phyloP scores from a whole-genome alignment of 2,888 invertebrate genomes.

The Chymomyza procnemis region DNA sequence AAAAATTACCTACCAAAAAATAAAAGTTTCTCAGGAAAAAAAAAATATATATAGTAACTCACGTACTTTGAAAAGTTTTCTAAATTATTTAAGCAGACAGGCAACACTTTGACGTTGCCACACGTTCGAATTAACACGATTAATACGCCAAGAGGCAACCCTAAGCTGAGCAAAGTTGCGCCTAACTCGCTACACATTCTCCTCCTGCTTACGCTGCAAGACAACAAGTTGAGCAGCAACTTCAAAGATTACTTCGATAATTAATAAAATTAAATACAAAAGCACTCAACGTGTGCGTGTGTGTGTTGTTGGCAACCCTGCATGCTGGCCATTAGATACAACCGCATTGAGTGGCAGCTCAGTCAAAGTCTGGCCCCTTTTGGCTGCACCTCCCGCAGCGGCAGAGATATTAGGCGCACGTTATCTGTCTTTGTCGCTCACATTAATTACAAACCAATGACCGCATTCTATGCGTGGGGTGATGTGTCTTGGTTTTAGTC shows the following conservation, averaged over 20 bases:
- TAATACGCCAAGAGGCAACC: conserved; percentile 26
- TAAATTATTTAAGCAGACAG: conserved; percentile 4
- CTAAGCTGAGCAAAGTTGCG: conserved; percentile 24
- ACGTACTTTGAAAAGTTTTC: neutral
- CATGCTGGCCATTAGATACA: neutral
- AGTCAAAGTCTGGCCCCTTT: neutral
- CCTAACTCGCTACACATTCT: too few relatives aligned
- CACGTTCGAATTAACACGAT: conserved; percentile 40
- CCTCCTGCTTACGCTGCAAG: too few relatives aligned
- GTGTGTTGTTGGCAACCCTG: neutral
- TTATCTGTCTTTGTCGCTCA: conserved; percentile 37
- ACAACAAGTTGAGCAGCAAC: conserved; percentile 14
- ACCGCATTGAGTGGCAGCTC: neutral
- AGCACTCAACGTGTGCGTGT: conserved; percentile 59
- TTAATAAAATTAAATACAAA: conserved; percentile 72
- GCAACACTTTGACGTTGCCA: conserved; percentile 7
- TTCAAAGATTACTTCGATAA: conserved; percentile 67
- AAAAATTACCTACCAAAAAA: neutral
- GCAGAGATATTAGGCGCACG: conserved; percentile 43
- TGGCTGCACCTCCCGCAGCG: neutral
- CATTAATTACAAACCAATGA: conserved; percentile 72
- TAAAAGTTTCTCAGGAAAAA: neutral
- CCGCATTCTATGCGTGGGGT: neutral
- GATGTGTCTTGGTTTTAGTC: neutral
- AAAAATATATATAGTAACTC: neutral